Base-by-base conservation (phyloP, 2,113 vertebrate genomes). In the Hemiscyllium ocellatum region DNA sequence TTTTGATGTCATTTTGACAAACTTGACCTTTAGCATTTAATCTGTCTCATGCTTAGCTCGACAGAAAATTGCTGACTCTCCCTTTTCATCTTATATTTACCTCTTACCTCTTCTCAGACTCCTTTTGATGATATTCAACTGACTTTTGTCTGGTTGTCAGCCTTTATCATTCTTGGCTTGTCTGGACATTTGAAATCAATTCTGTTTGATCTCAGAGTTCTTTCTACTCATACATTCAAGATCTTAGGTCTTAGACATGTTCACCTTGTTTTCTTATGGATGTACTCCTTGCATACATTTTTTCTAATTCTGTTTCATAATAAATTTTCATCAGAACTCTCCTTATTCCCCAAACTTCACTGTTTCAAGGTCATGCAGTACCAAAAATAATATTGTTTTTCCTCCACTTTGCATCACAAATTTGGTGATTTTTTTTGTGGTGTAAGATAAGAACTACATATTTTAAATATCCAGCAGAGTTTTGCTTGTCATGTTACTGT, bases 61-160 rank as follows among this genome's bases (percentile, higher is more conserved):
- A 68, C 66, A 37, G 37, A 91, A n/a, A 93, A 93, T 37, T n/a
- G 33, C 37, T 93, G 89, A 20, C 17, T 66, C 61, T 37, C 61
- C 22, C 65, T n/a, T 66, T 61, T n/a, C 13, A 91, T 66, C 89
- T 65, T n/a, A 56, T 20, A 22, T 68, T 93, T 33, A 93, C 17
- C 61, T 91, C 61, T 33, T 66, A n/a, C n/a, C 12, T 61, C 52
- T 65, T 90, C 56, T 0, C 19, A 66, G 33, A 66, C 33, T 91
- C 65, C 56, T 65, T 66, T 91, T 37, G 56, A 91, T 91, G 17
- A 91, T 7, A 3, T 66, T 37, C 56, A n/a, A n/a, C 56, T 66
- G 5, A n/a, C n/a, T 37, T 93, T 65, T 93, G 8, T 93, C 37
- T 93, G 89, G 29, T 93, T 93, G 89, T 93, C 61, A 93, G 89